A percentile compares a stretch with the other conserved stretches of the same genome.
Conservation (phyloP, 2,797 vertebrate species). For the Parauchenoglanis punctatus region DNA sequence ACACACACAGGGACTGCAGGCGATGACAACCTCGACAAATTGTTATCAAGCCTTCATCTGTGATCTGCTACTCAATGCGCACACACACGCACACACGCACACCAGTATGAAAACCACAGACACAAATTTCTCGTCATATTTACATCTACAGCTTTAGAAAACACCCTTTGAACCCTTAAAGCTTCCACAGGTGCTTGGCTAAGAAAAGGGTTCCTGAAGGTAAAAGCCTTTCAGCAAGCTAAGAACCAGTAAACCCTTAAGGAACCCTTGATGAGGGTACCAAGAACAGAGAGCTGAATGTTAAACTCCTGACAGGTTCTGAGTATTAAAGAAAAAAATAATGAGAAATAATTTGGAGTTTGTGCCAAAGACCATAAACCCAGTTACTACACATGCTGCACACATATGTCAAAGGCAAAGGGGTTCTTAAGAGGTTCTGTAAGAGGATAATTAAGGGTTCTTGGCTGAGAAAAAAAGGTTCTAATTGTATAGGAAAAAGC, state of each 20-base stretch:
- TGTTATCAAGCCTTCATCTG: constrained; percentile 96
- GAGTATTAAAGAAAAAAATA: too few relatives aligned
- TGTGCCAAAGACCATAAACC: too few relatives aligned
- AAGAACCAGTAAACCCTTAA: not conserved
- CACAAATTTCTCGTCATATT: constrained; percentile 27
- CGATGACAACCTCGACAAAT: constrained; percentile 97
- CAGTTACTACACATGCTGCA: too few relatives aligned
- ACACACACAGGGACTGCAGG: constrained; percentile 94
- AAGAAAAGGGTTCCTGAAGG: not conserved
- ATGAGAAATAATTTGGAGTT: too few relatives aligned
- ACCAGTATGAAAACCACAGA: not conserved
- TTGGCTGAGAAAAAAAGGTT: too few relatives aligned
- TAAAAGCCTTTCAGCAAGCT: not conserved
- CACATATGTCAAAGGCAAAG: too few relatives aligned
- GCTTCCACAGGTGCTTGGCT: too few relatives aligned
- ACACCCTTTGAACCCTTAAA: too few relatives aligned
- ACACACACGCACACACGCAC: constrained; percentile 25
- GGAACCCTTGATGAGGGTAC: not conserved
- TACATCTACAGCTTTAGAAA: not conserved
- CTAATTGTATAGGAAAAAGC: too few relatives aligned
- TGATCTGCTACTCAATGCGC: constrained; percentile 88
- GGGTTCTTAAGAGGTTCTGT: too few relatives aligned
- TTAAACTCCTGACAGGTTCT: not conserved
- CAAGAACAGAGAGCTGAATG: not conserved
- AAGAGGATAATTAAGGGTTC: too few relatives aligned